A percentile compares a stretch with the other conserved stretches of the same genome.
These are phyloP conservation scores for Eurypyga helias DNA, from an alignment of 2,113 vertebrate genomes.

Conservation along the genomic window DNA sequence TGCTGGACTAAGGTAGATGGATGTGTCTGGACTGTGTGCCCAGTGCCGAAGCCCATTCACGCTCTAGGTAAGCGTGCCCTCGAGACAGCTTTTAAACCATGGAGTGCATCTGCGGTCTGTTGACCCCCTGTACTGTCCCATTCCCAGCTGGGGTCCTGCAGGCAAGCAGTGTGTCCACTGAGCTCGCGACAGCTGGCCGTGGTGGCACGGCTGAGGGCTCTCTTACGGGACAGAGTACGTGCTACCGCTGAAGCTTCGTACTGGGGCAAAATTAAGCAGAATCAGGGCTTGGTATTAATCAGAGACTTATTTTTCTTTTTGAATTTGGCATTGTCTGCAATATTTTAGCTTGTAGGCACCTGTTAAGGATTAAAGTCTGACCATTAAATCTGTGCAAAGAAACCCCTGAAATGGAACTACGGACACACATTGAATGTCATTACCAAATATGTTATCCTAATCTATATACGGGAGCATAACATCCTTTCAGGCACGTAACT, in stretches of 20 bases:
- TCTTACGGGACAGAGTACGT: neutral
- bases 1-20: neutral
- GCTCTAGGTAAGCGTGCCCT: neutral
- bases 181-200: fast-evolving
- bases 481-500: neutral
- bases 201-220: neutral
- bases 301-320: neutral
- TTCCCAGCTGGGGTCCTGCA: neutral
- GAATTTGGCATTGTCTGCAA: neutral
- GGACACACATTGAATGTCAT: neutral
- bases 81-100: fast-evolving
- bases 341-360: neutral
- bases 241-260: fast-evolving
- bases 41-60: neutral
- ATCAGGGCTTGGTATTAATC: neutral
- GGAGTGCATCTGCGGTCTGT: neutral
- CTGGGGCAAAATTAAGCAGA: neutral
- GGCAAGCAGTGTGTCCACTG: neutral
- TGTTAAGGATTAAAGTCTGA: neutral
- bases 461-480: neutral
- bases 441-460: neutral
- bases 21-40: neutral
- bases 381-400: neutral
- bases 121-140: neutral
- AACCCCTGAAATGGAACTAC: neutral